Evolutionary conservation across 2,888 invertebrate genomes (phyloP), one percentile per base, ranked within the genome.

Genomic region (Polymixis flavicincta): DNA sequence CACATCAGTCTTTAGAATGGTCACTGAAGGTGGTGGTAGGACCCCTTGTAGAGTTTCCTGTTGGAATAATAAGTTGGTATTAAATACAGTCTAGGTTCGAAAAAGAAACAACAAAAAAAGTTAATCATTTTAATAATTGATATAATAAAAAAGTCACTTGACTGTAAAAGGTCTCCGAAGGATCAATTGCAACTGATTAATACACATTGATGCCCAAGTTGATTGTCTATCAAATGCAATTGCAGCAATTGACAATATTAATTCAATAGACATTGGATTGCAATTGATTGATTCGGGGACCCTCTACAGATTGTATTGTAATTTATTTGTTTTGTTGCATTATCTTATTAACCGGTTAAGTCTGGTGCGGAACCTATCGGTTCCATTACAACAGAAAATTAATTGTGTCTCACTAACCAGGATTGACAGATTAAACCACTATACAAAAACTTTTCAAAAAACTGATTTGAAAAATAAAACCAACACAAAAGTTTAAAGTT

Each of bases 21-120:
- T 98, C 19, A 98, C 96, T 42, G 98, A 98, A 0, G 98, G 98
- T 17, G 98, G 98, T 37, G 98, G 98, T 14, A 97, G 95, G 0
- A 98, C 97, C 2, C 98, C 98, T 83, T 97, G 97, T 14, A 98
- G 92, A 64, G 97, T 97, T 90, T 97, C 97, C 91, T 97, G 96
- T 77, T 74, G 60, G 50, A 65, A 63, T n/a, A 9, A 13, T n/a
- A 71, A 52, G 14, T 28, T n/a, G n/a, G 37, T 37, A 45, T 54
- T 64, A 55, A 67, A 17, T 17, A 45, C 3, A 32, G 17, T 11
- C n/a, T 5, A 42, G 0, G 5, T 67, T 37, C 42, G 22, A 28
- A 28, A 9, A 13, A 42, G 25, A 48, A 54, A 32, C 14, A 32
- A 7, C 8, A 7, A 6, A 22, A 32, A 32, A 22, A 59, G 9